Base-by-base conservation (phyloP, 2,888 invertebrate species). In the Lycia hirtaria region DNA sequence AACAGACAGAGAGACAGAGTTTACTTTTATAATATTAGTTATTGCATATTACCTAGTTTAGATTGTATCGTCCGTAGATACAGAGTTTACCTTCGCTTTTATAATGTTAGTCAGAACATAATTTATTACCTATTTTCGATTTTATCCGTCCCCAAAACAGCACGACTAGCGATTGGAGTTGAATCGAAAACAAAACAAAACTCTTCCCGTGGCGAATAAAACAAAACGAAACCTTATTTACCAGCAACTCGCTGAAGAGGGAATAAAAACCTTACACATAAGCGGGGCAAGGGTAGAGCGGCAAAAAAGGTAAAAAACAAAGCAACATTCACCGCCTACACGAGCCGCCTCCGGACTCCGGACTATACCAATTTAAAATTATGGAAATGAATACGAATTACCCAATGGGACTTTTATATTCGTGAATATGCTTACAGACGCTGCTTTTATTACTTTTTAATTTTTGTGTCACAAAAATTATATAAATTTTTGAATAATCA, bases 241-340 rank as follows among this genome's bases (percentile, higher is more conserved):
- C 90, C 88, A 88, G 88, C 84, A 83, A 79, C 43, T n/a, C 68
- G 72, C 73, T 78, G 78, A 76, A 72, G 72, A 68, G 72, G 77
- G 80, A 77, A 80, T 73, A 69, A 72, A 78, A 82, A 85, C 84
- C 56, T 58, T 75, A 83, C 79, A 83, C 79, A 81, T 80, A 82
- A 76, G 75, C 54, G 69, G 76, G 71, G 83, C 80, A 83, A 86
- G 86, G 86, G 84, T 85, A 80, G 73, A 80, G 85, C 85, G 73
- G 85, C 84, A 89, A 90, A 91, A 89, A 89, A 85, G 72, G 76
- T 73, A 85, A 81, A 85, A 83, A 74, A 64, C 69, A 67, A 72
- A 76, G 76, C 71, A 69, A 63, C 62, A 66, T 72, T 72, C 69
- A 73, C 79, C 84, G 80, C 87, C 88, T 82, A 87, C 88, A 85